A percentile compares a stretch with the other conserved stretches of the same genome.
phyloP scores from a whole-genome alignment of 2,888 invertebrate genomes.

The Lithosia quadra region DNA sequence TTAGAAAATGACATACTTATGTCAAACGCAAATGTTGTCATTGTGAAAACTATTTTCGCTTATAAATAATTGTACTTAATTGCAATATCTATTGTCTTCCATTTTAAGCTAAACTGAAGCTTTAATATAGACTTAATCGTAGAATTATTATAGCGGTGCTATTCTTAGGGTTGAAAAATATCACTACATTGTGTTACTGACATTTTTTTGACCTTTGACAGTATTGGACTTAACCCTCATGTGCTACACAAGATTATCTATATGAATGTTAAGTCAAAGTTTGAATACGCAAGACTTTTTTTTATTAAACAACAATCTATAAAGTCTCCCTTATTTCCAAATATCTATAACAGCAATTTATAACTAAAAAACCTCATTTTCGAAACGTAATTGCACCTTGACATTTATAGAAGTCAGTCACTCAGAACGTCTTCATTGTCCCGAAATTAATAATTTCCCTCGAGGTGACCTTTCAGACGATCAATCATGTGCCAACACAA shows the following conservation, averaged over 20 bases:
- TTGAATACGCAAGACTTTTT: background rate
- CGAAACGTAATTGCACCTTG: background rate
- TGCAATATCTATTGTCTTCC: constrained; percentile 68
- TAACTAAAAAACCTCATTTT: background rate
- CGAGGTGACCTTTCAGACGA: constrained; percentile 43
- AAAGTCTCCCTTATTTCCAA: background rate
- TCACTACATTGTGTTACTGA: constrained; percentile 30
- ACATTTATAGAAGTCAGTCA: constrained; percentile 5
- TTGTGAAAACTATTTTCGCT: constrained; percentile 13
- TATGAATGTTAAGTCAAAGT: background rate
- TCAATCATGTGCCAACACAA: constrained; percentile 37
- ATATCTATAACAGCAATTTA: background rate
- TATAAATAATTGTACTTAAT: constrained; percentile 26
- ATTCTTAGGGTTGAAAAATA: constrained; percentile 32
- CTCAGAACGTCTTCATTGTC: constrained; percentile 23
- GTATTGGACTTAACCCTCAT: constrained; percentile 21
- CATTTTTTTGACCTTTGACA: constrained; percentile 21
- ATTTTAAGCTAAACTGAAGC: constrained; percentile 74
- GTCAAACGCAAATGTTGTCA: constrained; percentile 12
- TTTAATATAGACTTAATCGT: constrained; percentile 77
- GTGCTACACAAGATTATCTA: constrained; percentile 30
- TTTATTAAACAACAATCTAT: background rate
- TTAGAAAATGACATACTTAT: background rate
- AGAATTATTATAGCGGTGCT: constrained; percentile 65
- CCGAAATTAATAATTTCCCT: constrained; percentile 37